Base-by-base conservation (phyloP, 1,140 invertebrate species). In the Proctacanthus coquilletti region DNA sequence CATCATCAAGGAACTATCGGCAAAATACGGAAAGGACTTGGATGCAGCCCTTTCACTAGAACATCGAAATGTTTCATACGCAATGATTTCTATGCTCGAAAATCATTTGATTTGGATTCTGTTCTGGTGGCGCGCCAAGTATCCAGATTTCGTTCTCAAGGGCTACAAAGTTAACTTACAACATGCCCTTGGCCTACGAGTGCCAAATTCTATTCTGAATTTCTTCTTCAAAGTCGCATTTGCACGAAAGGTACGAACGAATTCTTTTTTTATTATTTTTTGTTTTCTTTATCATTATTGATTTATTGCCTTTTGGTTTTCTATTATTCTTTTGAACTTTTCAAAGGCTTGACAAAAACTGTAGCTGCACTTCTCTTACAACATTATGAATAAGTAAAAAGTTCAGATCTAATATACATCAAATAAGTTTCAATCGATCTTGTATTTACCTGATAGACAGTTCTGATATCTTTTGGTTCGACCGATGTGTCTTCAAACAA, bases 71-170 rank as follows among this genome's bases (percentile, higher is more conserved):
- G 71, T 89, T 8, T 75, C 84, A 6, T 84, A 93, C 62, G 86
- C 87, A n/a, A 88, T 86, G 67, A 85, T 88, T 52, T 85, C 83
- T 18, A 92, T 95, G 87, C 77, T 92, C 47, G 87, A 94, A 63
- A 91, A 92, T 56, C 87, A 93, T 61, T 72, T 92, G 8, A 75
- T 80, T 30, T 92, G 85, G 85, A 82, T 88, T 44, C 72, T 86
- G 30, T 70, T 77, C 51, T 87, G 77, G 65, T 91, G 85, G 85
- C 77, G 84, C 49, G 77, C 80, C 46, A 89, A 88, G 68, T 82
- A 83, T 53, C 74, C 84, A 3, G 83, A 87, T 47, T 74, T 74
- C 47, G 75, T 87, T 38, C 68, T 87, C 50, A 84, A 84, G 62
- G 84, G 83, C 15, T 89, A 87, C 66, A 87, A 91, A 67, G 70